Evolutionary conservation across 2,113 vertebrate genomes (phyloP).

Genomic region (Megaceryle maxima): DNA sequence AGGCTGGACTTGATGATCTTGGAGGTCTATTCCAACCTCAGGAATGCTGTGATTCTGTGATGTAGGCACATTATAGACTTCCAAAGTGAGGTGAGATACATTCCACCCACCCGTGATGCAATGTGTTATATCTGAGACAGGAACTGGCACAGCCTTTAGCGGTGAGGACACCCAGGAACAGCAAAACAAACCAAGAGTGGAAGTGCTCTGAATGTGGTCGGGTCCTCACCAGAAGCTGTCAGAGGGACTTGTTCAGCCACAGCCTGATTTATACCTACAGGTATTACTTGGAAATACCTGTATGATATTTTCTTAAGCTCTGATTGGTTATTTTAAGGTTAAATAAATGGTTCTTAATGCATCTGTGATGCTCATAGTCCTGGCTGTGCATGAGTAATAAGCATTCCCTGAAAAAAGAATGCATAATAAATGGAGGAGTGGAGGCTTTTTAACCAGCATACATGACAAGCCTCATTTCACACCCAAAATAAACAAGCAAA

Average conservation of each 20-base stretch:
- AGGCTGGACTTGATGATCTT: too few relatives aligned
- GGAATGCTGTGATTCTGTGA: background rate
- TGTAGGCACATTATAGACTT: background rate
- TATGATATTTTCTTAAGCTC: background rate
- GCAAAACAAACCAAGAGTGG: background rate
- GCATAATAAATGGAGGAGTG: background rate
- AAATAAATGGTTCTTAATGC: background rate
- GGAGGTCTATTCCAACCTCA: too few relatives aligned
- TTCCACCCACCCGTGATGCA: background rate
- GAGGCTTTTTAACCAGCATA: background rate
- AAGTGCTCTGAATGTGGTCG: background rate
- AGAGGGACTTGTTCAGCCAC: background rate
- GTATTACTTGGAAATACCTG: background rate
- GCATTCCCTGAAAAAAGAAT: background rate
- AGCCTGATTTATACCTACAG: background rate
- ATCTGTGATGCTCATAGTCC: background rate
- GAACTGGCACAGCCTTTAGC: background rate
- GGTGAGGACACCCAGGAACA: background rate
- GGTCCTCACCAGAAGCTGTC: background rate
- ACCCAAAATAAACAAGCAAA: background rate
- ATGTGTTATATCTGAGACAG: background rate
- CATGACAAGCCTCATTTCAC: background rate
- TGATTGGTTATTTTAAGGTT: background rate
- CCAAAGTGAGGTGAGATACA: conserved; percentile 1
- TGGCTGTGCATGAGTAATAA: background rate